Evolutionary conservation across 2,113 vertebrate species (phyloP).

Genomic region (Lycocorax pyrrhopterus): DNA sequence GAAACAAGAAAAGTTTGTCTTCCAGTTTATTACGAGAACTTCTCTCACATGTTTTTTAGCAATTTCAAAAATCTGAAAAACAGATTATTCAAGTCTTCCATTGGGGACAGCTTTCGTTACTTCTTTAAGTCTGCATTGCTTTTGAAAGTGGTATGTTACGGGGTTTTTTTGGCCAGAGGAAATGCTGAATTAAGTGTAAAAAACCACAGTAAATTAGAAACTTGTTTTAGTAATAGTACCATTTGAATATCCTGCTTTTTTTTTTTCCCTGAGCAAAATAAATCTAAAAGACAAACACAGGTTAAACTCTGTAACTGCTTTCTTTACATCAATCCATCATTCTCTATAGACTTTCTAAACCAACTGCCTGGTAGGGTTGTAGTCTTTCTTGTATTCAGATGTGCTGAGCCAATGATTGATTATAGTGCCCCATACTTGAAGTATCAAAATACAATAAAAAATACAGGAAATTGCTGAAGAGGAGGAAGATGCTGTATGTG

Average conservation of each 20-base stretch:
- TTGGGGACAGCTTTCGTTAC: background rate
- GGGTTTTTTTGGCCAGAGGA: background rate
- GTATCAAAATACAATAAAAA: background rate
- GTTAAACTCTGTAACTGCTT: background rate
- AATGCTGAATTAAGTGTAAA: background rate
- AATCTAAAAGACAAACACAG: background rate
- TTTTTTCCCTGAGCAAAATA: background rate
- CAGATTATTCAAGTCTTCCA: background rate
- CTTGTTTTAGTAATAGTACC: background rate
- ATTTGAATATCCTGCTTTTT: background rate
- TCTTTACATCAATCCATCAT: background rate
- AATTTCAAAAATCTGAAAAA: background rate
- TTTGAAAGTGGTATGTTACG: background rate
- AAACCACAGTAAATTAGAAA: background rate
- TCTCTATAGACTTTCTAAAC: background rate
- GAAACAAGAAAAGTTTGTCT: background rate
- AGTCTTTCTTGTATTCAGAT: background rate
- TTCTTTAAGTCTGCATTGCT: background rate
- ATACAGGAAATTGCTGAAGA: background rate
- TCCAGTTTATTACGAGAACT: background rate
- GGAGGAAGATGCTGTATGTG: background rate
- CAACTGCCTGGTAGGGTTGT: background rate
- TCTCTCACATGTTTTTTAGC: background rate
- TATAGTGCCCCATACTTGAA: background rate
- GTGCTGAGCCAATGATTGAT: background rate